Percentiles rank a stretch among this genome's conserved stretches.
phyloP scores from a whole-genome alignment of 2,888 invertebrate genomes.

The Lepidochitona cinerea region DNA sequence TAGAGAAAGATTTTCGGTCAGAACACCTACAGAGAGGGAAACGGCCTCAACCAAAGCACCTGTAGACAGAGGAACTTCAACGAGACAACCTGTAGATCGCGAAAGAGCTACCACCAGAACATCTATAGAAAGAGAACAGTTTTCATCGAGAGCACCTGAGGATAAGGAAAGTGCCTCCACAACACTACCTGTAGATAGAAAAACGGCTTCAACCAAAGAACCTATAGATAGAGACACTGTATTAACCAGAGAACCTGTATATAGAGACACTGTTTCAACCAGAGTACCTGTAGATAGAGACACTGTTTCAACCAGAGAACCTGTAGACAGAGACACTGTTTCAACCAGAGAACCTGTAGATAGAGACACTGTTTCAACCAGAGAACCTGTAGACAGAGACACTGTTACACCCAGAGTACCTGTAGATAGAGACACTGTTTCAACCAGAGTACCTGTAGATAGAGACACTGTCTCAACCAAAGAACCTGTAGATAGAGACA shows the following conservation, averaged over 20 bases:
- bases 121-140: neutral
- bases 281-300: neutral
- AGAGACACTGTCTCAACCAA: neutral
- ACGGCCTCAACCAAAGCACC: neutral
- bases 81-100: neutral
- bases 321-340: neutral
- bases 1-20: neutral
- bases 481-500: neutral
- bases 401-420: neutral
- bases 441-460: neutral
- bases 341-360: neutral
- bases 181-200: neutral
- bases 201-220: neutral
- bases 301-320: neutral
- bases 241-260: neutral
- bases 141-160: neutral
- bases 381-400: neutral
- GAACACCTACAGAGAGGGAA: no score
- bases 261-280: neutral
- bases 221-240: neutral
- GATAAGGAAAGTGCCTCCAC: neutral
- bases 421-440: neutral
- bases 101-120: neutral
- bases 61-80: neutral
- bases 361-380: neutral